Evolutionary conservation across 2,888 invertebrate genomes (phyloP), one percentile per base, ranked within the genome.

Genomic region (Macrosiphum euphorbiae): DNA sequence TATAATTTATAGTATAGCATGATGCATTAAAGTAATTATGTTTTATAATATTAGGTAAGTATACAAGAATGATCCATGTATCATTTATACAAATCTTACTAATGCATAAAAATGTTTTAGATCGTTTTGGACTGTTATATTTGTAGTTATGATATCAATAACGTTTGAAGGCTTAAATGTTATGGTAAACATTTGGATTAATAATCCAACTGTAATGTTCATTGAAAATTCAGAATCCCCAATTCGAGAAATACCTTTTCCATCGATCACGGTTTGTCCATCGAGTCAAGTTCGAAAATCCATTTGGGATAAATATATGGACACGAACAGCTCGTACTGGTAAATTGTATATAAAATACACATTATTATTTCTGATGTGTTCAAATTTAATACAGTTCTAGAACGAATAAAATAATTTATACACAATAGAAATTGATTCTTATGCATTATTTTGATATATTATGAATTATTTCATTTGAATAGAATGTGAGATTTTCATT

Each of bases 241-340:
- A 28, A 91, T 91, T 55, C 50, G 8, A 41, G 84, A 91, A 50
- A 90, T 84, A 90, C 90, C 90, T 24, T 90, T 90, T 52, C 90
- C 90, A 7, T 52, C 78, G 8, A 52, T 91, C 16, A 84, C 26
- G 28, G 55, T 91, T 52, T 91, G 91, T 26, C 44, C 84, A 7
- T 91, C 84, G 1, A 55, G 84, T 28, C 91, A 91, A 84, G 0
- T 91, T 28, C 78, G 91, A 52, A 84, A 91, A 91, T 28, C 47
- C 2, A 13, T 84, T 11, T 90, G 90, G 78, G 61, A 89, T 10
- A 89, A n/a, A 61, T 28, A 89, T n/a, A 44, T 44, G 44, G n/a
- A 61, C 20, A 89, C 61, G 2, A 89, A 61, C 20, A 61, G 28
- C 7, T 90, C 8, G 50, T 44, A 52, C 44, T 0, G 11, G n/a